Evolutionary conservation across 1,140 invertebrate species (phyloP), one percentile per base, ranked within the genome.

Genomic region (Danaus melanippus): DNA sequence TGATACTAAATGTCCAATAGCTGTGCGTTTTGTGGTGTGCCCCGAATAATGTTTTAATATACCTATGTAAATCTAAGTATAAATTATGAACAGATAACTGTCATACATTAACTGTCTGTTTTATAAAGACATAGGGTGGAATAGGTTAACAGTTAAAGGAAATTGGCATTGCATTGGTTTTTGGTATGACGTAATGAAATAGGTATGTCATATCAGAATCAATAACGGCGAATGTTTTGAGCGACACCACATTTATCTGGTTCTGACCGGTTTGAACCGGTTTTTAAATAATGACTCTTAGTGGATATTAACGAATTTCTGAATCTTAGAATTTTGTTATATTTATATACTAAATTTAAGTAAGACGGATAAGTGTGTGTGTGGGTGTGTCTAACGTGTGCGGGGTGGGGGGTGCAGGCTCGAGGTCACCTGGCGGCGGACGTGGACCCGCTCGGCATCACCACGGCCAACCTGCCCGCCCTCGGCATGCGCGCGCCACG

Each of bases 361-460:
- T 10, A 43, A 15, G 42, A 12, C 43, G 48, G 48, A 39, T 41
- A 51, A 41, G 12, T 49, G 46, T 53, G 40, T 51, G 71, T 65
- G 52, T 64, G 56, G 66, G 64, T 69, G 74, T 69, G 69, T 49
- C 58, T 62, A 60, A 66, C 45, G 52, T 15, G 3, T 15, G 15
- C 15, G 67, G 69, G 67, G 66, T 70, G 76, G 67, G 77, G 69
- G 73, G 72, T 72, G 71, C 75, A 98, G 96, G 93, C 95, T 83
- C 93, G 96, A 86, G 97, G 97, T 84, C 97, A 99, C 90, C 93
- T 97, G 88, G 94, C 96, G 74, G 95, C 97, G 71, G 94, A 96
- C 87, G 88, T 98, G 89, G 97, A 99, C 91, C 97, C 97, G 68
- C 90, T 99, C 77, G 92, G 92, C 89, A 95, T 96, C 88, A 93